phyloP scores from a whole-genome alignment of 2,797 vertebrate species.

The Cirrhinus mrigala region DNA sequence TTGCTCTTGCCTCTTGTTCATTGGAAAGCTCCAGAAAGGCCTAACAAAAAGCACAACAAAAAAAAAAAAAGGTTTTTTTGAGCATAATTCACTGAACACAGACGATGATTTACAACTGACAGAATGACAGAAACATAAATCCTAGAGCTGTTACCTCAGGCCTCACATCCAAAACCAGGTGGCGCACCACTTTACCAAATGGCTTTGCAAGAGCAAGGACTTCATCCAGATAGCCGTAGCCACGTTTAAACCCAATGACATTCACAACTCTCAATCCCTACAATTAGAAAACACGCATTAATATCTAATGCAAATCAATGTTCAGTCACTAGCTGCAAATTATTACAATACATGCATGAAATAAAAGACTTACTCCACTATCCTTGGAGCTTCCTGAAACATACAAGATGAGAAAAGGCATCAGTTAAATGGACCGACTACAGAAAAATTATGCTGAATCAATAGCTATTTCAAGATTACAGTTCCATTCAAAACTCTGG shows the following conservation, averaged over 20 bases:
- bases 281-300: constrained; percentile 19
- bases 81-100: not conserved
- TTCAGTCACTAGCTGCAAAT: not conserved
- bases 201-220: constrained; percentile 78
- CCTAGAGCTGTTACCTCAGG: constrained; percentile 71
- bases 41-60: constrained; percentile 67
- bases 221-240: constrained; percentile 75
- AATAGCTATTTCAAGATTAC: not conserved
- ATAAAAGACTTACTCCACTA: constrained; percentile 57
- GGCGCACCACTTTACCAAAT: constrained; percentile 78
- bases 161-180: constrained; percentile 78
- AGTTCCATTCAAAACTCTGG: not conserved
- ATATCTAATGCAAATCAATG: not conserved
- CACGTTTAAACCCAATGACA: constrained; percentile 78
- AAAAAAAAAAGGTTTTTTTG: not conserved
- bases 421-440: not conserved
- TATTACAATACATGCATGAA: not conserved
- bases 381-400: constrained; percentile 58
- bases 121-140: not conserved
- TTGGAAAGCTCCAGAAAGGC: constrained; percentile 91
- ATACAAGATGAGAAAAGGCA: constrained; percentile 27
- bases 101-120: not conserved
- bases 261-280: constrained; percentile 82
- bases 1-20: constrained; percentile 88
- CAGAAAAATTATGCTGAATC: not conserved